These are phyloP conservation scores for Ornithorhynchus anatinus DNA, from an alignment of 2,113 vertebrate genomes.

Conservation along the genomic window DNA sequence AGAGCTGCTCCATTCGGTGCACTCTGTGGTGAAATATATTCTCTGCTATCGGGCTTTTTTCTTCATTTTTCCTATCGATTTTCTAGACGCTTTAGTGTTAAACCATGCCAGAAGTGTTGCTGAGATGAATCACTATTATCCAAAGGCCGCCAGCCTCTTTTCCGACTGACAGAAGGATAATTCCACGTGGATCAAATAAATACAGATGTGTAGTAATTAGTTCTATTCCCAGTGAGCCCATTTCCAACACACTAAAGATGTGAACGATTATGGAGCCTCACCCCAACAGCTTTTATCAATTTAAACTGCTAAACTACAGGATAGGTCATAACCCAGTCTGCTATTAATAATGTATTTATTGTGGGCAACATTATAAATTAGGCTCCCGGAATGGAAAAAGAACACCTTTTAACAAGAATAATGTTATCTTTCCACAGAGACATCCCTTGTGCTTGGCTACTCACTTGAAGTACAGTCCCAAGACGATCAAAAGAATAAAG, in stretches of 20 bases:
- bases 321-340: constrained; percentile 94
- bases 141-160: constrained; percentile 90
- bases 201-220: constrained; percentile 99
- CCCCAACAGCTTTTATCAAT: constrained; percentile 98
- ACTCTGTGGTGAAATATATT: constrained; percentile 27
- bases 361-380: constrained; percentile 83
- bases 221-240: constrained; percentile 97
- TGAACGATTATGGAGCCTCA: constrained; percentile 90
- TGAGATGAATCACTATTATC: constrained; percentile 94
- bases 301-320: constrained; percentile 94
- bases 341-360: constrained; percentile 93
- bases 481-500: constrained; percentile 77
- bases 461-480: constrained; percentile 86
- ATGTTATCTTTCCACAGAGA: constrained; percentile 67
- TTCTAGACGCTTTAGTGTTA: constrained; percentile 84
- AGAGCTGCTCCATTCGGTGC: constrained; percentile 20
- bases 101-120: constrained; percentile 90
- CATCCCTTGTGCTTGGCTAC: constrained; percentile 86
- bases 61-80: constrained; percentile 88
- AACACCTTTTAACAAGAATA: constrained; percentile 61
- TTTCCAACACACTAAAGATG: constrained; percentile 94
- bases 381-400: constrained; percentile 54
- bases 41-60: constrained; percentile 33
- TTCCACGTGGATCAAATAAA: constrained; percentile 99
- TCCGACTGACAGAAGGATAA: constrained; percentile 98